Base-by-base conservation (phyloP, 2,888 invertebrate genomes). In the Apomyelois bistriatella region DNA sequence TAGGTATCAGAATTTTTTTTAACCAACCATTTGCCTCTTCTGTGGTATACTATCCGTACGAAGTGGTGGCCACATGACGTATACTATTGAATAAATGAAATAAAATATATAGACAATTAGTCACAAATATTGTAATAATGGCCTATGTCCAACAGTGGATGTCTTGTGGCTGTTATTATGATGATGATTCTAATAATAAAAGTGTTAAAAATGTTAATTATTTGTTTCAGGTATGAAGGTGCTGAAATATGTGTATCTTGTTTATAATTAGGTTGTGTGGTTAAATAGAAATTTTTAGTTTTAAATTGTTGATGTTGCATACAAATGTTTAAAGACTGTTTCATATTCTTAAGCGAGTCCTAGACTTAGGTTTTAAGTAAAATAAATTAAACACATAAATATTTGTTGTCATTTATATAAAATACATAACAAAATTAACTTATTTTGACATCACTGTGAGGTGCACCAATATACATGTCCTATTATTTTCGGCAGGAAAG, bases 231-330 rank as follows among this genome's bases (percentile, higher is more conserved):
- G 46, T 79, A 66, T 28, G 85, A 87, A 50, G 79, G 76, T 9
- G 55, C 68, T 1, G 79, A 81, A 60, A 69, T 85, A 16, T 89
- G 89, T 60, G 73, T 86, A 0, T 88, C 89, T n/a, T 89, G 89
- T 65, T 22, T 88, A 80, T 59, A 63, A 68, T 60, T 32, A 35
- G 4, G 36, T 53, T 13, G 4, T 41, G 51, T 13, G 35, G 15
- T 15, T 28, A 30, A 22, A 13, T 35, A 22, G 38, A 12, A 15
- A 16, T 17, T 32, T 28, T 28, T 28, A 46, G 32, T 32, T 10
- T 12, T 36, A 38, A 17, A 15, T 4, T 46, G 16, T 46, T 46
- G 10, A 10, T 15, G 16, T 32, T 32, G 17, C 10, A 9, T 43
- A 13, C 32, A 35, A 46, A 46, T 15, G 4, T 46, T 13, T 40